Evolutionary conservation across 2,888 invertebrate genomes (phyloP).

Genomic region (Campopleginae sp.): DNA sequence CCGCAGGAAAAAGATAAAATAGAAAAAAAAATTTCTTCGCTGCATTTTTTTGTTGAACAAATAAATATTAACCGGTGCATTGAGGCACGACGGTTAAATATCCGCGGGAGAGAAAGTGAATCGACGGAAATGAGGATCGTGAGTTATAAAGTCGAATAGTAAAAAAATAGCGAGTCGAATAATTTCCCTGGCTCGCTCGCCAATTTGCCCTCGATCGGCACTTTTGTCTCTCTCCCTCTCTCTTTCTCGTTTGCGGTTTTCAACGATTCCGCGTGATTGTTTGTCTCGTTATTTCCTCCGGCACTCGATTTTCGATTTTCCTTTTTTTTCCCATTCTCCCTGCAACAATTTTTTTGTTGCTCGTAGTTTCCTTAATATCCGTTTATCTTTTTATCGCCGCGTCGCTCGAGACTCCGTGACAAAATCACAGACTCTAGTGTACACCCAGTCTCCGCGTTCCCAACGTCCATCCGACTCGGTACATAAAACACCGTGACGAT

Average conservation of each 20-base stretch:
- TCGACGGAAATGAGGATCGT: conserved; percentile 10
- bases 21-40: not conserved
- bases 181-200: conserved; percentile 34
- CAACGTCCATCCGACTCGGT: not conserved
- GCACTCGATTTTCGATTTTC: not conserved
- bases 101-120: conserved; percentile 27
- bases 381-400: not conserved
- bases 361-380: not conserved
- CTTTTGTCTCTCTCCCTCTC: no score
- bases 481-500: conserved; percentile 19
- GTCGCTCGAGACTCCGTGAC: not conserved
- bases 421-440: not conserved
- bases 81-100: conserved; percentile 10
- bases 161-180: conserved; percentile 50
- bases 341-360: not conserved
- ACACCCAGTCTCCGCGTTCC: no score
- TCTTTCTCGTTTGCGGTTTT: no score
- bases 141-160: not conserved
- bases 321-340: not conserved
- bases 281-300: not conserved
- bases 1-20: not conserved
- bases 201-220: not conserved
- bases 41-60: not conserved
- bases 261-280: conserved; percentile 24
- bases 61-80: not conserved